These are phyloP conservation scores for Apeltes quadracus DNA, from an alignment of 2,113 vertebrate species.

Conservation along the genomic window DNA sequence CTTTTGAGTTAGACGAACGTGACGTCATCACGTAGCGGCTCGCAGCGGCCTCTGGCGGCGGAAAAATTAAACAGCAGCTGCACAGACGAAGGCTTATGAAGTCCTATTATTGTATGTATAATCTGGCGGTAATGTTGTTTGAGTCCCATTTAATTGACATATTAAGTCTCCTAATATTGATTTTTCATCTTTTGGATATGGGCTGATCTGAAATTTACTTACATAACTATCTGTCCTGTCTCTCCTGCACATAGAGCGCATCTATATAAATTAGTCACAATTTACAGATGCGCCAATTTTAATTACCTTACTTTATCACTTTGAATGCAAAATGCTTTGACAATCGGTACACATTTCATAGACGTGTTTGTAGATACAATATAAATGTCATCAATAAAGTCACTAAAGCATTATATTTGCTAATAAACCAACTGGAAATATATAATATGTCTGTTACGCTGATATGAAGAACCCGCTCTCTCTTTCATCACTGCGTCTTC, in stretches of 20 bases:
- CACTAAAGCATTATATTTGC: too few relatives aligned
- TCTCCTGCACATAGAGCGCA: not conserved
- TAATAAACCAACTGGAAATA: too few relatives aligned
- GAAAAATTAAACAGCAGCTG: not conserved
- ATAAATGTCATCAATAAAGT: too few relatives aligned
- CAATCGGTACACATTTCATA: too few relatives aligned
- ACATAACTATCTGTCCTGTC: not conserved
- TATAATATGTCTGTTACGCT: too few relatives aligned
- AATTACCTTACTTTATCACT: too few relatives aligned
- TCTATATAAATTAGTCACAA: not conserved
- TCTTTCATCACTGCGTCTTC: too few relatives aligned
- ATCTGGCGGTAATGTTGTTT: not conserved
- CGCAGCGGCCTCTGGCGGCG: not conserved
- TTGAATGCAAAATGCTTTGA: too few relatives aligned
- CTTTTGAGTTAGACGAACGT: not conserved
- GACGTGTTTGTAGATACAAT: too few relatives aligned
- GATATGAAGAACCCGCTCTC: too few relatives aligned
- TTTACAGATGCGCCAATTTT: not conserved
- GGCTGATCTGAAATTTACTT: not conserved
- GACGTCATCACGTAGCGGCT: conserved; percentile 28
- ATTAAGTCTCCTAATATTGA: not conserved
- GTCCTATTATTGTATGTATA: not conserved
- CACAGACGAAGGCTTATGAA: not conserved
- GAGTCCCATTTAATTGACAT: not conserved
- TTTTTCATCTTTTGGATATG: not conserved